Evolutionary conservation across 2,113 vertebrate genomes (phyloP), one percentile per base, ranked within the genome.

Genomic region (Oncorhynchus mykiss): DNA sequence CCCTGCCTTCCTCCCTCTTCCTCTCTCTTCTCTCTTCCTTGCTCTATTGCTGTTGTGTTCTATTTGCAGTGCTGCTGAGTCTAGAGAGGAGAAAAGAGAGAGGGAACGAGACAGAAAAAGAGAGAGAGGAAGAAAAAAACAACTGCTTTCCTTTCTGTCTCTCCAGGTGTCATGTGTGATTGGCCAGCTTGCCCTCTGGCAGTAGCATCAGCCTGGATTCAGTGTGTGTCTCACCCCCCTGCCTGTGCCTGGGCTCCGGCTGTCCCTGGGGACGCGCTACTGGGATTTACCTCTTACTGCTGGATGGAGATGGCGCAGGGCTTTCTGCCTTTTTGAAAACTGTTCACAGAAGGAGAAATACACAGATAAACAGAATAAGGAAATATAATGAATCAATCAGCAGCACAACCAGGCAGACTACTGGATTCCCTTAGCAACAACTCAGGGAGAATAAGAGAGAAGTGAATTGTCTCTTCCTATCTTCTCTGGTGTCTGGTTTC

Each of bases 401-500:
- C 88, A 88, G 88, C 88, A 89, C 88, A 89, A 85, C 86, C 62
- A 88, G 83, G 81, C 86, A 89, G 90, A 88, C 79, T 74, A 80
- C 79, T 74, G 82, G 91, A 91, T 92, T 93, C 82, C 90, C 89
- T 88, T 91, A 91, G 92, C 90, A 91, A 90, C 91, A 91, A 88
- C 89, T 88, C 86, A 90, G 81, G 84, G n/a, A n/a, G 59, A 14
- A 1, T 18, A 14, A 45, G 71, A 89, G 82, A 90, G 87, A 87
- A 83, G 85, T 90, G 89, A 90, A 86, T 91, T 80, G 88, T 80
- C 80, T 76, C 70, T 88, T 83, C 87, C 9, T 24, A 66, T 85
- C 78, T 83, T 87, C 80, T 73, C 86, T 78, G 79, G 88, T 89
- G 85, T 82, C n/a, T 54, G 11, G 18, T 62, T 62, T 62, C 20